A percentile compares a stretch with the other conserved stretches of the same genome.
Evolutionary conservation across 2,797 vertebrate species (phyloP).

Genomic region (Rousettus madagascariensis): DNA sequence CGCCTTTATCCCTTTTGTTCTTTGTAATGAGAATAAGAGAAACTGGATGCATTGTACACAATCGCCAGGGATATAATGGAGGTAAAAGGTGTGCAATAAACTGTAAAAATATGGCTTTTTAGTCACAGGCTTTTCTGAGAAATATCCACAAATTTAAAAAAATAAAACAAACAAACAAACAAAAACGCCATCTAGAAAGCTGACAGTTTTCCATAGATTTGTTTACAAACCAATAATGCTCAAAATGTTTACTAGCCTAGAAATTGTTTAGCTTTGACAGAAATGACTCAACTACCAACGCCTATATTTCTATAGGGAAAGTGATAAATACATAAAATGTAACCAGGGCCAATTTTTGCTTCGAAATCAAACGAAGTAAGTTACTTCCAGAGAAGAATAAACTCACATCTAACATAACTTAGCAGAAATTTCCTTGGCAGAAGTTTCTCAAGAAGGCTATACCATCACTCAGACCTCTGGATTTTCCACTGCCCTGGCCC

Average conservation of each 20-base stretch:
- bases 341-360: background rate
- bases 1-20: slow-evolving; percentile 51
- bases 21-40: slow-evolving; percentile 65
- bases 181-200: slow-evolving; percentile 29
- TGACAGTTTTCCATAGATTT: slow-evolving; percentile 64
- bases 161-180: background rate
- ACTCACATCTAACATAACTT: background rate
- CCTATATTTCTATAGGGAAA: slow-evolving; percentile 55
- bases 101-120: background rate
- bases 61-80: slow-evolving; percentile 36
- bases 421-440: background rate
- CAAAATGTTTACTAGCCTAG: slow-evolving; percentile 49
- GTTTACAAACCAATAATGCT: slow-evolving; percentile 52
- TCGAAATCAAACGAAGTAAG: background rate
- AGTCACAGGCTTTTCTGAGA: slow-evolving; percentile 13
- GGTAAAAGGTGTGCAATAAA: slow-evolving; percentile 51
- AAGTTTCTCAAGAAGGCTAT: background rate
- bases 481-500: background rate
- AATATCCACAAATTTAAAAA: slow-evolving; percentile 52
- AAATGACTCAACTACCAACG: slow-evolving; percentile 47
- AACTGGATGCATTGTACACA: slow-evolving; percentile 56
- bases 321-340: slow-evolving; percentile 36
- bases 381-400: background rate
- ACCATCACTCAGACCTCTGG: background rate
- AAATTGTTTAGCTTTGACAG: slow-evolving; percentile 64